Evolutionary conservation across 2,888 invertebrate genomes (phyloP), one percentile per base, ranked within the genome.

Genomic region (Entomobrya proxima): DNA sequence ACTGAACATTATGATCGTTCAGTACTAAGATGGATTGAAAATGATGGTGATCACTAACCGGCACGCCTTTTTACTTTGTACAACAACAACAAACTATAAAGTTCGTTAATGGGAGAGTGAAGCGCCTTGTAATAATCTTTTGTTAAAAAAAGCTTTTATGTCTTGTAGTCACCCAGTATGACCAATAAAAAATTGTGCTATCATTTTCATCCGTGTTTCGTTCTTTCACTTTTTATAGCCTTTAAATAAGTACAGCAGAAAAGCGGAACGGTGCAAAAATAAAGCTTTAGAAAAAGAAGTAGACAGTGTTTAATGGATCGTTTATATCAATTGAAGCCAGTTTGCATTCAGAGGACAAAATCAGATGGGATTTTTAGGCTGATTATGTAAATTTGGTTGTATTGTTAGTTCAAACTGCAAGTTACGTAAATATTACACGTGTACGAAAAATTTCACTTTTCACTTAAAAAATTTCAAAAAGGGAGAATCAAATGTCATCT

Each of bases 21-120:
- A 27, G 55, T n/a, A 52, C 21, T 18, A 58, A 6, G 32, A 61
- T 61, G 30, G n/a, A 61, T 61, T 61, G 32, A 30, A n/a, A n/a
- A n/a, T n/a, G n/a, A n/a, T n/a, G n/a, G n/a, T 61, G 61, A 9
- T 61, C 61, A 61, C 61, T 32, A n/a, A 61, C 61, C 61, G 61
- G 61, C 61, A 61, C 61, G 9, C n/a, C 30, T 61, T 32, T 61
- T 61, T 55, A 24, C 55, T 11, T n/a, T n/a, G n/a, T n/a, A 24
- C 55, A 55, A 55, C 4, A 55, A 61, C 61, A 32, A 30, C 61
- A 61, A n/a, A n/a, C n/a, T n/a, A n/a, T n/a, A n/a, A n/a, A n/a
- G n/a, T n/a, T n/a, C n/a, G n/a, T n/a, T n/a, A n/a, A n/a, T n/a
- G n/a, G n/a, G n/a, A n/a, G n/a, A n/a, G n/a, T n/a, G n/a, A n/a